Conservation (phyloP, 2,113 vertebrate species). For the Corapipo altera region DNA sequence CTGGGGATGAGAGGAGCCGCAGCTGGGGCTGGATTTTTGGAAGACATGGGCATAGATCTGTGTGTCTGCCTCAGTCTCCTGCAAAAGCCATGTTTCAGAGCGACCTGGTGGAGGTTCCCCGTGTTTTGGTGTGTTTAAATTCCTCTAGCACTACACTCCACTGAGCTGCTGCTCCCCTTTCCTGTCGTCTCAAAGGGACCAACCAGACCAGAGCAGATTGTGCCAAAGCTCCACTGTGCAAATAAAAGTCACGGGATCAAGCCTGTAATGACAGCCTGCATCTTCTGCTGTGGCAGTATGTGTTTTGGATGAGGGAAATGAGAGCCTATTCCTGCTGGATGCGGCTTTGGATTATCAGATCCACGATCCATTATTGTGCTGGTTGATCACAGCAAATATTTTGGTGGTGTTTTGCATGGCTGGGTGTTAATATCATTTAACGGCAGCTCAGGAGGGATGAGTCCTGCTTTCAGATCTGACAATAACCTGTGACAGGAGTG, state of each 20-base stretch:
- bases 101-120: not conserved
- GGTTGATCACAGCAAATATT: not conserved
- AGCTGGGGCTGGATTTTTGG: not conserved
- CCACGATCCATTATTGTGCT: rapidly evolving
- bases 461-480: not conserved
- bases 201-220: not conserved
- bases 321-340: not conserved
- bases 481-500: not conserved
- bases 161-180: rapidly evolving
- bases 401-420: rapidly evolving
- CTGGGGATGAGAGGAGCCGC: not conserved
- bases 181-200: rapidly evolving
- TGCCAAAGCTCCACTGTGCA: not conserved
- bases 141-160: not conserved
- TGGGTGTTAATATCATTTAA: not conserved
- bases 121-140: not conserved
- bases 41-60: not conserved
- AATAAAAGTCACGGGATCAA: rapidly evolving
- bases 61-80: not conserved
- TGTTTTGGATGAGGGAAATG: not conserved
- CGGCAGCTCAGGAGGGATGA: not conserved
- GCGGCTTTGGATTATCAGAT: not conserved
- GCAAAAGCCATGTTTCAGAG: not conserved
- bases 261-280: not conserved
- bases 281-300: not conserved